Evolutionary conservation across 2,797 vertebrate genomes (phyloP), one percentile per base, ranked within the genome.

Genomic region (Rhynchotus rufescens): DNA sequence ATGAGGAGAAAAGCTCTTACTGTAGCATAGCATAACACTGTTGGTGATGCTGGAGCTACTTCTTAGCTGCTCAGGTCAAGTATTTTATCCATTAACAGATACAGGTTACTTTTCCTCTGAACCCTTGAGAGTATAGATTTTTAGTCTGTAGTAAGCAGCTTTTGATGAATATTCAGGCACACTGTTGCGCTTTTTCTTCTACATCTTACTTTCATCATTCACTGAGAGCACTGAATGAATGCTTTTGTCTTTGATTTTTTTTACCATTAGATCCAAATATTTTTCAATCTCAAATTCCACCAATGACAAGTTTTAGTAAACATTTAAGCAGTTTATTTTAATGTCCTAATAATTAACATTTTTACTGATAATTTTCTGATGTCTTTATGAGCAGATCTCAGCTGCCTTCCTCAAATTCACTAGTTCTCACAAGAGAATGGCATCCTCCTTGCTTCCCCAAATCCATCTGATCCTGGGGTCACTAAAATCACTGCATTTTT

Each of bases 271-370:
- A 67, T 61, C 16, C 36, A 71, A 79, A 79, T 78, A 57, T 5
- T 66, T 89, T 87, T 34, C 44, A 25, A 60, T 71, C 12, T 38
- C 45, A 54, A 21, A 15, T 26, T 57, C 57, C 84, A 47, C 44
- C 40, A 34, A 1, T 38, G 32, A 16, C 1, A 1, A 5, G 42
- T 67, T 80, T 84, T 84, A 21, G 30, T 47, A 73, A 71, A 61
- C 71, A 57, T 61, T 80, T 16, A 78, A 23, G 21, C 22, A 79
- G 72, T 86, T n/a, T 36, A 22, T 92, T 83, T 95, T 94, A 94
- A 84, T 78, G 54, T 84, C 71, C 75, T 92, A 95, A 92, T 26
- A 95, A 95, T 66, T 77, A 52, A 86, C 14, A 4, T 52, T 92
- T 94, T 90, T 65, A 30, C 68, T 88, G 73, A 49, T 79, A 47